Evolutionary conservation across 2,113 vertebrate genomes (phyloP).

Genomic region (Cochlearius cochlearius): DNA sequence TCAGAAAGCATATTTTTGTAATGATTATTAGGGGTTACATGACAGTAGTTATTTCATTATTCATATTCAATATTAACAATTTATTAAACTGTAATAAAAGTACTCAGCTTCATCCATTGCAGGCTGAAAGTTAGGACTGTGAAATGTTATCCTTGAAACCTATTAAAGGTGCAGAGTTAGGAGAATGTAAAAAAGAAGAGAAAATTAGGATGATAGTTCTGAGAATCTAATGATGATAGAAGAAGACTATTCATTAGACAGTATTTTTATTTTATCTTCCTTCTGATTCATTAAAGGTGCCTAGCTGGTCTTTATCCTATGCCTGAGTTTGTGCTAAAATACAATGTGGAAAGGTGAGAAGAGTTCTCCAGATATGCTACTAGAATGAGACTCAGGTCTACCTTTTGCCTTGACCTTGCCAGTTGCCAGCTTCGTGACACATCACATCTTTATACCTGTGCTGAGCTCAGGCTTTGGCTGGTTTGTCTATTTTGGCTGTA

Average conservation of each 20-base stretch:
- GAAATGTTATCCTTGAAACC: slow-evolving; percentile 48
- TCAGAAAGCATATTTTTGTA: slow-evolving; percentile 52
- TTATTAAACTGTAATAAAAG: slow-evolving; percentile 60
- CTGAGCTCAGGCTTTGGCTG: neutral
- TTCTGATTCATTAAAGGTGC: neutral
- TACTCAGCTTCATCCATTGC: neutral
- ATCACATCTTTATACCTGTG: neutral
- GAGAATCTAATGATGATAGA: neutral
- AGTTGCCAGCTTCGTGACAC: neutral
- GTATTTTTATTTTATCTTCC: neutral
- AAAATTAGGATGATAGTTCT: neutral
- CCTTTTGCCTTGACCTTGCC: neutral
- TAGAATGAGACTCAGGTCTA: neutral
- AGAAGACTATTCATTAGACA: neutral
- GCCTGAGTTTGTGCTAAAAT: neutral
- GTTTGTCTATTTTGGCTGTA: neutral
- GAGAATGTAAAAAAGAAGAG: neutral
- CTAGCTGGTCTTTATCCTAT: neutral
- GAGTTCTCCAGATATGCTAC: neutral
- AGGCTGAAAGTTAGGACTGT: neutral
- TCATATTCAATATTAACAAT: slow-evolving; percentile 64
- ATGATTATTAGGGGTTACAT: slow-evolving; percentile 31
- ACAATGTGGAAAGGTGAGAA: neutral
- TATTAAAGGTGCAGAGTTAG: slow-evolving; percentile 26
- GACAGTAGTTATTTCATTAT: slow-evolving; percentile 54